Conservation (phyloP, 37 sponge, comb jelly and placozoan genomes). For the Amphimedon queenslandica region DNA sequence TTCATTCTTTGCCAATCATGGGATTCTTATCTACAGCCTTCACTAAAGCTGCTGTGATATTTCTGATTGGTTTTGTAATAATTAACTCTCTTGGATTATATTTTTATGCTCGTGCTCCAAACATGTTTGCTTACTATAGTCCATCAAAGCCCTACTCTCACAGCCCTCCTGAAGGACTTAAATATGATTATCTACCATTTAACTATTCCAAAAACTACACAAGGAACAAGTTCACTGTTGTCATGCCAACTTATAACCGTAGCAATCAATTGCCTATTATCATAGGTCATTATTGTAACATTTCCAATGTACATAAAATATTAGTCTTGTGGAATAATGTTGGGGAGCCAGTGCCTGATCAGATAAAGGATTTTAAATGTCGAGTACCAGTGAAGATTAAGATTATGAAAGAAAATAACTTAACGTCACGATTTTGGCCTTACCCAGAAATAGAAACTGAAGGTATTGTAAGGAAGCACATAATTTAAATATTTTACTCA, state of each 20-base stretch:
- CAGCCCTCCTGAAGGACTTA: no score
- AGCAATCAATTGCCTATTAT: background rate
- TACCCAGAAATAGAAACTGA: background rate
- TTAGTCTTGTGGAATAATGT: slow-evolving; percentile 40
- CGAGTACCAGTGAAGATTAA: background rate
- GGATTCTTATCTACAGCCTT: no score
- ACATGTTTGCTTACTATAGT: no score
- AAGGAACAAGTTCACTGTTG: slow-evolving; percentile 11
- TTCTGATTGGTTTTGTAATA: no score
- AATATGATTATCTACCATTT: no score
- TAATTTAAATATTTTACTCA: background rate
- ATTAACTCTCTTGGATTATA: no score
- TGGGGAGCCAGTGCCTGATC: slow-evolving; percentile 6
- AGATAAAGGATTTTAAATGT: background rate
- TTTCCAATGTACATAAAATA: background rate
- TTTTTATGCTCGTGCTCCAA: no score
- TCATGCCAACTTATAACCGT: slow-evolving; percentile 27
- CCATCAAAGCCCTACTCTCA: no score
- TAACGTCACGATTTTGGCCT: background rate
- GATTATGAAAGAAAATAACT: background rate
- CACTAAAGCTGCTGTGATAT: no score
- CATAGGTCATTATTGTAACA: slow-evolving; percentile 9
- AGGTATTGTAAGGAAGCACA: no score
- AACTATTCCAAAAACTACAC: no score
- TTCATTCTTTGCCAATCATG: no score